A percentile compares a stretch with the other conserved stretches of the same genome.
Conservation (phyloP, 2,888 invertebrate species). For the Xylocampa areola region DNA sequence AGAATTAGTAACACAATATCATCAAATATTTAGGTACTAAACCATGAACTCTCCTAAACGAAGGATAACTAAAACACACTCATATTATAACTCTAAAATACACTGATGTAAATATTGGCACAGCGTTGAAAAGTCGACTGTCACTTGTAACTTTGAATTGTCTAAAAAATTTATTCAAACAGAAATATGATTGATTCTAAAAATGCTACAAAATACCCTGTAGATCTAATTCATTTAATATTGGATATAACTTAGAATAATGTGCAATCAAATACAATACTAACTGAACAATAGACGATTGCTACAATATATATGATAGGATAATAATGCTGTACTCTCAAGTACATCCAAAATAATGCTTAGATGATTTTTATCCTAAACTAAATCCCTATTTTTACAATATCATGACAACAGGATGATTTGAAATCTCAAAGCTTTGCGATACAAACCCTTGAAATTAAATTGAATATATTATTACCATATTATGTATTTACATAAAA, state of each 20-base stretch:
- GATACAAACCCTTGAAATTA: slow-evolving; percentile 68
- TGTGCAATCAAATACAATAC: slow-evolving; percentile 46
- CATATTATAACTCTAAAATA: slow-evolving; percentile 53
- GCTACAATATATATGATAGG: slow-evolving; percentile 43
- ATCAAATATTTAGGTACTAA: slow-evolving; percentile 73
- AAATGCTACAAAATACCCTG: slow-evolving; percentile 78
- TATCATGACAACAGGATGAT: slow-evolving; percentile 64
- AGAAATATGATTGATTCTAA: slow-evolving; percentile 44
- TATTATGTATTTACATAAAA: slow-evolving; percentile 79
- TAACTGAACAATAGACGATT: slow-evolving; percentile 45
- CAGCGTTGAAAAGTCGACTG: slow-evolving; percentile 50
- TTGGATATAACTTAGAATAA: slow-evolving; percentile 52
- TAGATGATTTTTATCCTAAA: slow-evolving; percentile 54
- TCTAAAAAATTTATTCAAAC: slow-evolving; percentile 43
- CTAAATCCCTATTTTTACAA: slow-evolving; percentile 53
- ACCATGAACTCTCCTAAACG: slow-evolving; percentile 55
- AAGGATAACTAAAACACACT: slow-evolving; percentile 59
- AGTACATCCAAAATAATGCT: slow-evolving; percentile 49
- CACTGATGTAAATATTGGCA: slow-evolving; percentile 61
- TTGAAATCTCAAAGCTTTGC: slow-evolving; percentile 64
- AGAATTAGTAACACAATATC: slow-evolving; percentile 81
- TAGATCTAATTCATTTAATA: slow-evolving; percentile 69
- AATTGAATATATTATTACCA: slow-evolving; percentile 68
- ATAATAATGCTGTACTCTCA: slow-evolving; percentile 46
- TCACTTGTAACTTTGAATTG: slow-evolving; percentile 46